Base-by-base conservation (phyloP, 2,797 vertebrate species). In the Enteromius radiatus region DNA sequence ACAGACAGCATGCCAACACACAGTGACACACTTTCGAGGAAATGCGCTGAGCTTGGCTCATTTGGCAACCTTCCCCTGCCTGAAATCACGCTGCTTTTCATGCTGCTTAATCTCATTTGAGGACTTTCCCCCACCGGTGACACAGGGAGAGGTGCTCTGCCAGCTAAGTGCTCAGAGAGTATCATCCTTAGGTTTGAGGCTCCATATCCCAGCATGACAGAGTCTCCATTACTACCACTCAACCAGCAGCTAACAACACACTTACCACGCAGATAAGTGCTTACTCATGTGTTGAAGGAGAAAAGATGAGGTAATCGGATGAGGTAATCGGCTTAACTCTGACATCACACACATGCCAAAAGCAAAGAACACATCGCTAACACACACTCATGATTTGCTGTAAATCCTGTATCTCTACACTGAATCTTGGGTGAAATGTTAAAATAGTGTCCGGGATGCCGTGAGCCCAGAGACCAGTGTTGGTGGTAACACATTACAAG, bases 71-170 rank as follows among this genome's bases (percentile, higher is more conserved):
- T 63, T 78, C 45, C 41, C 45, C 33, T 28, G 26, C 12, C 47
- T 75, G 85, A 88, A 86, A 86, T 85, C 87, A 88, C 38, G 84
- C 83, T 79, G 85, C 49, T 87, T 91, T 89, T 87, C 86, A 88
- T 87, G 87, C 81, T 59, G 76, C 87, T 83, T 64, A 90, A 92
- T 90, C 85, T 88, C 89, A 91, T 93, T 89, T 54, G 86, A 86
- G 67, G 78, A 82, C 85, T 86, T 84, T 81, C 84, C 88, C 85
- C 85, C 82, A 47, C 28, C 11, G 56, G 23, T 23, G 21, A 38
- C 77, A 81, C 61, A 43, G 75, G 36, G 23, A 65, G 74, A 61
- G 54, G 74, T 59, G 26, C 74, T 69, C 36, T 67, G 80, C 61
- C 38, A 71, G 64, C 71, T 76, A 49, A 67, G 78, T 81, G 65